These are phyloP conservation scores for Pluvialis apricaria DNA, from an alignment of 2,113 vertebrate species.

Conservation along the genomic window DNA sequence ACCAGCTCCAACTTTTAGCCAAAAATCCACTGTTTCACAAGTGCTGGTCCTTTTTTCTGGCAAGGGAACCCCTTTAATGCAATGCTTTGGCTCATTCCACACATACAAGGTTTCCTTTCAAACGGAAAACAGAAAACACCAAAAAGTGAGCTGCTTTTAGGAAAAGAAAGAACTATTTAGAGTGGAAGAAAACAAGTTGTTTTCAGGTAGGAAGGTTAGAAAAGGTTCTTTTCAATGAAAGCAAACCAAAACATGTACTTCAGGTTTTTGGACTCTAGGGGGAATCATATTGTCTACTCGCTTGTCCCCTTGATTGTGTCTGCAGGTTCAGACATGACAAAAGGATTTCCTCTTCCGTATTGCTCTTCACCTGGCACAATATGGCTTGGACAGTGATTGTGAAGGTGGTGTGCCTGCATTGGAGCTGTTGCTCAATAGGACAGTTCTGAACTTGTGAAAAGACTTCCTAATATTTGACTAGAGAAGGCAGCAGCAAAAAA, in stretches of 20 bases:
- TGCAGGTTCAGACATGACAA: background rate
- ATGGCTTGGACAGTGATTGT: background rate
- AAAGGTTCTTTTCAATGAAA: background rate
- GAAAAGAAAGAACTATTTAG: background rate
- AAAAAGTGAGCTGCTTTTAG: background rate
- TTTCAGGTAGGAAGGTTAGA: background rate
- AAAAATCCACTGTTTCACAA: conserved; percentile 91
- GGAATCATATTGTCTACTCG: background rate
- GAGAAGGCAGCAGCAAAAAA: background rate
- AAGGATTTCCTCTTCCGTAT: background rate
- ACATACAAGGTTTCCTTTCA: conserved; percentile 89
- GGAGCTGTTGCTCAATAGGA: background rate
- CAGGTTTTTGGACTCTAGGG: background rate
- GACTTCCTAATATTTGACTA: background rate
- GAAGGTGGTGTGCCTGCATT: background rate
- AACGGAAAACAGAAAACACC: background rate
- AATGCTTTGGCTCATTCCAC: conserved; percentile 92
- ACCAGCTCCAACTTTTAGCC: conserved; percentile 88
- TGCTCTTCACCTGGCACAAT: background rate
- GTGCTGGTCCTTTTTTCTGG: conserved; percentile 83
- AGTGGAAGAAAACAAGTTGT: background rate
- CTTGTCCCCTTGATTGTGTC: background rate
- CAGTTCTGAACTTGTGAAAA: background rate
- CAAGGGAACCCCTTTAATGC: conserved; percentile 85
- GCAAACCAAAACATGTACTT: background rate